phyloP scores from a whole-genome alignment of 2,113 vertebrate species.

The Eulemur rufifrons region DNA sequence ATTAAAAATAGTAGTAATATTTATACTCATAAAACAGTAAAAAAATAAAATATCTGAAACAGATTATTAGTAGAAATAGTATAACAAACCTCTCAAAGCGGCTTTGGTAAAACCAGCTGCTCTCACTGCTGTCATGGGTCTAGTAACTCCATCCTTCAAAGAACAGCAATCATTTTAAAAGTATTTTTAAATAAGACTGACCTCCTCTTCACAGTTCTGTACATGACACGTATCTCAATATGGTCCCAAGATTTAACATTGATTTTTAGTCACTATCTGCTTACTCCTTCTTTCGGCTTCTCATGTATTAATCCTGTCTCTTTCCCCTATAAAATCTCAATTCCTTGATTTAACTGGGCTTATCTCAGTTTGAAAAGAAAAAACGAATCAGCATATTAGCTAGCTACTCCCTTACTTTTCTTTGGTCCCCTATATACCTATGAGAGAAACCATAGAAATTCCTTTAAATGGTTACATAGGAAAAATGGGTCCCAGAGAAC shows the following conservation, averaged over 20 bases:
- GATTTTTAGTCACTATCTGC: neutral
- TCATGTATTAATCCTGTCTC: neutral
- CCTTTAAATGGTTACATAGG: neutral
- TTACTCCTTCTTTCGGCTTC: neutral
- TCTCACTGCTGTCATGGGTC: constrained; percentile 97
- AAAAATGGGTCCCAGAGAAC: neutral
- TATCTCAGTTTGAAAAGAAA: constrained; percentile 22
- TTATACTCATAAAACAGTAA: neutral
- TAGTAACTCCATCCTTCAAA: constrained; percentile 91
- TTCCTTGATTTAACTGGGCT: neutral
- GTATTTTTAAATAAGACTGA: neutral
- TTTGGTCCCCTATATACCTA: neutral
- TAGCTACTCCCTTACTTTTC: neutral
- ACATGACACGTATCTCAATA: neutral
- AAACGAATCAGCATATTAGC: neutral
- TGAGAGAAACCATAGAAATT: neutral
- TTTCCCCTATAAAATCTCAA: neutral
- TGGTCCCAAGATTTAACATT: neutral
- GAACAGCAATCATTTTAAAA: constrained; percentile 46
- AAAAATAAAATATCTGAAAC: neutral
- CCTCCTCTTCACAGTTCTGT: neutral
- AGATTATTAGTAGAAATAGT: neutral
- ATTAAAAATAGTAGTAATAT: neutral
- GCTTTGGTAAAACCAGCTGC: constrained; percentile 95
- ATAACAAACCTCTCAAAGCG: constrained; percentile 87